A percentile compares a stretch with the other conserved stretches of the same genome.
These are phyloP conservation scores for Drosophila phalerata DNA, from an alignment of 2,888 invertebrate genomes.

Conservation along the genomic window DNA sequence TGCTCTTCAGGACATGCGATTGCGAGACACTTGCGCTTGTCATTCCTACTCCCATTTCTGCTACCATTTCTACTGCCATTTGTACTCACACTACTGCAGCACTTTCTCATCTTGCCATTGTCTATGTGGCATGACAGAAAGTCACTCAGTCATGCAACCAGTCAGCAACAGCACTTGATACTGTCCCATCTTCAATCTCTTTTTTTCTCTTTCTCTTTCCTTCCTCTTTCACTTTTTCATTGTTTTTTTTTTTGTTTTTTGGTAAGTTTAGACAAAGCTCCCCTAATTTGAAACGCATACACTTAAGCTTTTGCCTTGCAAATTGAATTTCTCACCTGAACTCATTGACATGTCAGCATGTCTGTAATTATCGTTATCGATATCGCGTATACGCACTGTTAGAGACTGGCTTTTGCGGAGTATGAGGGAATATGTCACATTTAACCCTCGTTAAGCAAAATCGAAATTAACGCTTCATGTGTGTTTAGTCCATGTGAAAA, in stretches of 20 bases:
- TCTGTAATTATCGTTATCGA: constrained; percentile 77
- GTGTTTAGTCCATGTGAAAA: constrained; percentile 69
- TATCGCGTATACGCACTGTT: constrained; percentile 72
- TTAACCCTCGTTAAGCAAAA: constrained; percentile 77
- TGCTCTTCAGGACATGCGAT: constrained; percentile 51
- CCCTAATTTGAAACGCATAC: constrained; percentile 13
- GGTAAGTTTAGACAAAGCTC: constrained; percentile 11
- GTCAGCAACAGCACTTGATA: constrained; percentile 62
- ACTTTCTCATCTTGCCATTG: constrained; percentile 41
- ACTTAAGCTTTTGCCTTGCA: constrained; percentile 32
- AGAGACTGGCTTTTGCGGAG: constrained; percentile 18
- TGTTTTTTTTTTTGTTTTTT: neutral
- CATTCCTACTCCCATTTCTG: constrained; percentile 10
- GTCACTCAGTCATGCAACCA: constrained; percentile 77
- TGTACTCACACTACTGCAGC: constrained; percentile 21
- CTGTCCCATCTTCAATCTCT: neutral
- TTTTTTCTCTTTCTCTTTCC: neutral
- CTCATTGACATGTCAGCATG: constrained; percentile 60
- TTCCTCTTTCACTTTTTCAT: neutral
- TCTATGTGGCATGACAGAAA: constrained; percentile 62
- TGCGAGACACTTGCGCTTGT: constrained; percentile 63
- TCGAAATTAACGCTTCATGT: constrained; percentile 76
- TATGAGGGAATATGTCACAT: constrained; percentile 35
- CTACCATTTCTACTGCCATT: neutral
- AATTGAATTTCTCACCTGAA: constrained; percentile 78